phyloP scores from a whole-genome alignment of 2,113 vertebrate genomes.

The Tor tambroides region DNA sequence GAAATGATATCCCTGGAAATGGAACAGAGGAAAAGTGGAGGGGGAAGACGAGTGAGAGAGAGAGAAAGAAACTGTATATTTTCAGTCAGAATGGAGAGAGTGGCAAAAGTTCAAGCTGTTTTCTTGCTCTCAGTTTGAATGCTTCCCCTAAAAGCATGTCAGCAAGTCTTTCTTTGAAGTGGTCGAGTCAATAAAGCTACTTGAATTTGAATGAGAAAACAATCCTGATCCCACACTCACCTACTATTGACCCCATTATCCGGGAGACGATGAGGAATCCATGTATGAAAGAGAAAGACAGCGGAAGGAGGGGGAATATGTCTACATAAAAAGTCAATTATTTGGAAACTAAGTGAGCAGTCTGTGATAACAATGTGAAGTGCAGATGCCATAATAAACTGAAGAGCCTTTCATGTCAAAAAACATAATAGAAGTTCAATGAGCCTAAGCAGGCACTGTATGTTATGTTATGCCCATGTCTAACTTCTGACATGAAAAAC shows the following conservation, averaged over 20 bases:
- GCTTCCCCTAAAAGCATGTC: slow-evolving; percentile 21
- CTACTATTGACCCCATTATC: slow-evolving; percentile 14
- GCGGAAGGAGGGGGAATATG: background rate
- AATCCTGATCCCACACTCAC: slow-evolving; percentile 1
- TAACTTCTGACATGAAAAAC: background rate
- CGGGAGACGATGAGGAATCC: background rate
- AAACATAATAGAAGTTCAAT: background rate
- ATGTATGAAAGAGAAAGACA: slow-evolving; percentile 27
- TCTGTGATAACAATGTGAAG: background rate
- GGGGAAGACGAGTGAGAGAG: slow-evolving; percentile 4
- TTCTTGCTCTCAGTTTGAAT: background rate
- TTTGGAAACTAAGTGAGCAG: background rate
- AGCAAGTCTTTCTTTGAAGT: background rate
- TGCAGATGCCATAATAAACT: background rate
- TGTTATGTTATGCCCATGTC: background rate
- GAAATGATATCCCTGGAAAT: slow-evolving; percentile 63
- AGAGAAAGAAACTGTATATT: slow-evolving; percentile 1
- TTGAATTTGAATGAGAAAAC: slow-evolving; percentile 44
- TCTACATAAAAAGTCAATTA: slow-evolving; percentile 3
- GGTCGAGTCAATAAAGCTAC: slow-evolving; percentile 22
- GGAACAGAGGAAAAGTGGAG: slow-evolving; percentile 14
- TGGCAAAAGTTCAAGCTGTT: slow-evolving; percentile 49
- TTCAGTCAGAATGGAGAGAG: slow-evolving; percentile 29
- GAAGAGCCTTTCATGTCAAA: background rate
- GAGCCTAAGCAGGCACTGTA: background rate